phyloP scores from a whole-genome alignment of 2,113 vertebrate genomes.

The Tichodroma muraria region DNA sequence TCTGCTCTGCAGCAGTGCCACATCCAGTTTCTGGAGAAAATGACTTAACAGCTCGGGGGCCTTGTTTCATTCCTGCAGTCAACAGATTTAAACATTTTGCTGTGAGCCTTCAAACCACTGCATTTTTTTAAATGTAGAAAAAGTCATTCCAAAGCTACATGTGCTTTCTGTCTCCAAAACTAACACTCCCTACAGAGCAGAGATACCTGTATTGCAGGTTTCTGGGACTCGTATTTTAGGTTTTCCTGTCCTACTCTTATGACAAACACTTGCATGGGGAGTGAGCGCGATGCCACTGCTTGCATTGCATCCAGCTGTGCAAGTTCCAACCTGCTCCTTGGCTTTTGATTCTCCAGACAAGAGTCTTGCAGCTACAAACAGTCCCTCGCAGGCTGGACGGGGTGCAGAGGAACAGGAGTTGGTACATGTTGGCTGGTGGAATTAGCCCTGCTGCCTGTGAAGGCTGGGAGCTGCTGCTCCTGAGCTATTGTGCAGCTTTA shows the following conservation, averaged over 20 bases:
- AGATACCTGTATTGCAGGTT: slow-evolving; percentile 47
- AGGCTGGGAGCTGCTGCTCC: not conserved
- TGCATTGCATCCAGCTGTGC: not conserved
- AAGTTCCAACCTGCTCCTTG: not conserved
- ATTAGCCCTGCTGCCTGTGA: not conserved
- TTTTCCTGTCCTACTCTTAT: not conserved
- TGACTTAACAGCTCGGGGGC: not conserved
- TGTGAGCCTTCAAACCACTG: not conserved
- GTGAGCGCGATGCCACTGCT: not conserved
- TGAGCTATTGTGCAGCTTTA: not conserved
- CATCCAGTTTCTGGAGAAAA: not conserved
- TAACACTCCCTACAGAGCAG: slow-evolving; percentile 10
- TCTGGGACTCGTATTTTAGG: slow-evolving; percentile 37
- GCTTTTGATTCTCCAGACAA: not conserved
- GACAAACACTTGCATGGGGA: not conserved
- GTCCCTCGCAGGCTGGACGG: not conserved
- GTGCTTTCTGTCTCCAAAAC: not conserved
- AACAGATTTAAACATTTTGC: not conserved
- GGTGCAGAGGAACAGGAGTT: not conserved
- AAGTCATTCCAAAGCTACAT: not conserved
- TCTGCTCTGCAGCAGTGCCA: not conserved
- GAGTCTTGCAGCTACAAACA: not conserved
- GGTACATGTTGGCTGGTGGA: not conserved
- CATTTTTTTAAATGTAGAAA: accelerated
- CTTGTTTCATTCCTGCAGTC: not conserved